Conservation (phyloP, 1,140 invertebrate genomes). For the Drosophila setifemur region DNA sequence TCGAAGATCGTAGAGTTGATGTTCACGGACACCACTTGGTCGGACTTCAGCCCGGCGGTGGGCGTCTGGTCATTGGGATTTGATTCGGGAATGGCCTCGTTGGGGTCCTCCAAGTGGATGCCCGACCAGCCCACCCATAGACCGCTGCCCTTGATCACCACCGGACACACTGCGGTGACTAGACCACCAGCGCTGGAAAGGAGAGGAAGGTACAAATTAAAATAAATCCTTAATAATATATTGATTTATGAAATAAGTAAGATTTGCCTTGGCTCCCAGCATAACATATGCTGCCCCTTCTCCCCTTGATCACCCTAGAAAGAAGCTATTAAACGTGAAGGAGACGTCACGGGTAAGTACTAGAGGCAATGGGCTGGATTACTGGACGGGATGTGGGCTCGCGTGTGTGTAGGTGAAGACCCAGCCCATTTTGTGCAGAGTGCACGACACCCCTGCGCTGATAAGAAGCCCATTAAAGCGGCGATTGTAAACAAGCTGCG, state of each 20-base stretch:
- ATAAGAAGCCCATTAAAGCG: constrained; percentile 59
- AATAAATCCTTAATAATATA: too few species aligned
- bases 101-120: constrained; percentile 88
- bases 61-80: constrained; percentile 92
- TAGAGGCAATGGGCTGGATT: neutral
- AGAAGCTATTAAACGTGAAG: neutral
- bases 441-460: constrained; percentile 57
- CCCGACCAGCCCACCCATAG: constrained; percentile 96
- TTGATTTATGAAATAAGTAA: too few species aligned
- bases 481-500: constrained; percentile 69
- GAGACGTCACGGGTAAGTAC: constrained; percentile 7
- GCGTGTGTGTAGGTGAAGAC: constrained; percentile 4
- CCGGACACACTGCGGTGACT: constrained; percentile 94
- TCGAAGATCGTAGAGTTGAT: constrained; percentile 90
- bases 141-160: constrained; percentile 91
- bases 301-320: too few species aligned
- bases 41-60: constrained; percentile 91
- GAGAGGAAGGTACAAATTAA: neutral
- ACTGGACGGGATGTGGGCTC: neutral
- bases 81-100: constrained; percentile 92
- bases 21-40: constrained; percentile 92
- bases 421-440: constrained; percentile 64
- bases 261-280: too few species aligned
- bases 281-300: too few species aligned
- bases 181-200: constrained; percentile 90